Conservation (phyloP, 2,888 invertebrate genomes). For the Dusona sp. region DNA sequence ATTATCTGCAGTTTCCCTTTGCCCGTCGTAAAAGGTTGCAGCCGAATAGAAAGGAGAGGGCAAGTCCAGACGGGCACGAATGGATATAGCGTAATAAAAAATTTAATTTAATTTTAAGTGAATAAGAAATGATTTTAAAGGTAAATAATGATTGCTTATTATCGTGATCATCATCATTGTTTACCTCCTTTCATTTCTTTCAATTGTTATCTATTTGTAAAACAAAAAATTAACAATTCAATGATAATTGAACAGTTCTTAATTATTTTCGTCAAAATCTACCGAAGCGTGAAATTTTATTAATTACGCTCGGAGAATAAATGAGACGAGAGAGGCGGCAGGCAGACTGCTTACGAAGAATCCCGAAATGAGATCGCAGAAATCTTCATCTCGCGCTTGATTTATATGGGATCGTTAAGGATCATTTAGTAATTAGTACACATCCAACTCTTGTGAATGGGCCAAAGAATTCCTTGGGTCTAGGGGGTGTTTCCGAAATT, state of each 20-base stretch:
- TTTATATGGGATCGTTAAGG: conserved; percentile 63
- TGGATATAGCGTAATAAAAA: no score
- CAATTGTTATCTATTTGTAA: neutral
- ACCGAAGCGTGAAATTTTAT: neutral
- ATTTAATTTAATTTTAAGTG: no score
- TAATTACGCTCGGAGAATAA: conserved; percentile 27
- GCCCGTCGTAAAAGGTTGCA: no score
- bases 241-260: neutral
- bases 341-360: conserved; percentile 38
- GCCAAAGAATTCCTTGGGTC: conserved; percentile 15
- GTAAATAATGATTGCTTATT: no score
- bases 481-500: conserved; percentile 6
- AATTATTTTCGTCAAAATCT: neutral
- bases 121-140: no score
- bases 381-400: conserved; percentile 52
- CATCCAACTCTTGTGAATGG: conserved; percentile 32
- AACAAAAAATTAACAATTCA: neutral
- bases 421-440: conserved; percentile 60
- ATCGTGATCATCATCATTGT: no score
- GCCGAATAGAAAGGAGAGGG: no score
- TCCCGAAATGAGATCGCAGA: conserved; percentile 40
- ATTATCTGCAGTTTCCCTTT: no score
- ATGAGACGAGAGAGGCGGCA: conserved; percentile 11
- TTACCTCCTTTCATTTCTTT: neutral
- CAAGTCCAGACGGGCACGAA: no score